Evolutionary conservation across 2,888 invertebrate species (phyloP).

Genomic region (Melipona beecheii): DNA sequence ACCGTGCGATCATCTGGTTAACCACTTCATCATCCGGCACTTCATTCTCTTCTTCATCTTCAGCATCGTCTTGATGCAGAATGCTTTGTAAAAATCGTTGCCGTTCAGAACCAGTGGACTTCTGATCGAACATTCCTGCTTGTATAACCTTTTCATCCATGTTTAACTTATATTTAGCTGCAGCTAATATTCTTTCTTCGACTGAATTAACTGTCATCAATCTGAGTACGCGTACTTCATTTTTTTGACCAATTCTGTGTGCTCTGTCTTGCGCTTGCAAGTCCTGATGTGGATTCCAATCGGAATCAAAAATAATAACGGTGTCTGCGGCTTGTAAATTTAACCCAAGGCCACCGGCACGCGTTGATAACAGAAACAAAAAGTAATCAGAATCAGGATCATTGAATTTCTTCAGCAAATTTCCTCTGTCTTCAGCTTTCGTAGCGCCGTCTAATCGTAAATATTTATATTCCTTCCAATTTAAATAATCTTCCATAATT

Average conservation of each 20-base stretch:
- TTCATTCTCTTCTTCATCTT: constrained; percentile 98
- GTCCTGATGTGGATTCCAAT: constrained; percentile 99
- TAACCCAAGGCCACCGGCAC: constrained; percentile 98
- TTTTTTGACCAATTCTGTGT: constrained; percentile 99
- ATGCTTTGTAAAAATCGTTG: constrained; percentile 98
- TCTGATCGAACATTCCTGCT: constrained; percentile 99
- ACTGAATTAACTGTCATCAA: constrained; percentile 99
- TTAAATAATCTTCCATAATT: constrained; percentile 98
- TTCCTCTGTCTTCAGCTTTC: constrained; percentile 98
- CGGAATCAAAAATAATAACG: constrained; percentile 99
- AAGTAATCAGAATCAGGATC: constrained; percentile 95
- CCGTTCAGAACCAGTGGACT: constrained; percentile 98
- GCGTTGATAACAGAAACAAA: constrained; percentile 97
- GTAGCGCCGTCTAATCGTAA: constrained; percentile 98
- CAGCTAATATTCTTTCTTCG: constrained; percentile 98
- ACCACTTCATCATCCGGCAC: constrained; percentile 99
- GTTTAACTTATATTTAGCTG: constrained; percentile 98
- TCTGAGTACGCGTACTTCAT: constrained; percentile 98
- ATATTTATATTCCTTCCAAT: constrained; percentile 95
- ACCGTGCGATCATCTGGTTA: constrained; percentile 99
- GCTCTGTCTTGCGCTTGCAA: constrained; percentile 99
- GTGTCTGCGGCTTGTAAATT: constrained; percentile 99
- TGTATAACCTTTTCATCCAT: constrained; percentile 99
- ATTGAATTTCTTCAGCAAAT: constrained; percentile 96
- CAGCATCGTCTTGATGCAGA: constrained; percentile 96